Evolutionary conservation across 2,797 vertebrate genomes (phyloP).

Genomic region (Vipera ursinii): DNA sequence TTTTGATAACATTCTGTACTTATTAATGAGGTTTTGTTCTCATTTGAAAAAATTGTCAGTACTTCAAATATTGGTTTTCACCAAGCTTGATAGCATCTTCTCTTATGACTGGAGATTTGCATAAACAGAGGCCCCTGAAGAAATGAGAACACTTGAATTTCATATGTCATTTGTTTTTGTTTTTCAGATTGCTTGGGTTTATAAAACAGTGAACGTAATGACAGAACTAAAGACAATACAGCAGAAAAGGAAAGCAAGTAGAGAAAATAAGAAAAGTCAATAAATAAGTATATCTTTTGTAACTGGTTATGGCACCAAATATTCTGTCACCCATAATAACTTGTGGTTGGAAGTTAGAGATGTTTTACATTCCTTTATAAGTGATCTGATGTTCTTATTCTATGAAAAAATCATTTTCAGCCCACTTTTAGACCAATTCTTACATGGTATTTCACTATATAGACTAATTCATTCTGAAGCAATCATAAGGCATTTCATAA

Average conservation of each 20-base stretch:
- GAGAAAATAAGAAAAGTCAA: slow-evolving; percentile 72
- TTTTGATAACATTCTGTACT: neutral
- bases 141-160: neutral
- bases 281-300: slow-evolving; percentile 45
- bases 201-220: slow-evolving; percentile 87
- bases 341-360: neutral
- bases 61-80: neutral
- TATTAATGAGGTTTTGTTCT: neutral
- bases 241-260: slow-evolving; percentile 76
- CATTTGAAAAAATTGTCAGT: neutral
- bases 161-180: neutral
- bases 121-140: neutral
- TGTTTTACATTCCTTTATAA: neutral
- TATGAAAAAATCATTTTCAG: neutral
- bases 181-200: slow-evolving; percentile 86
- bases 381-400: neutral
- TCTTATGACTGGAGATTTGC: neutral
- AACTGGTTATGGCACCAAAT: neutral
- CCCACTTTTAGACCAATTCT: neutral
- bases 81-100: neutral
- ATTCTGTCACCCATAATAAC: neutral
- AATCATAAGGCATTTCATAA: neutral
- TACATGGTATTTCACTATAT: neutral
- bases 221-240: slow-evolving; percentile 86
- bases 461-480: neutral